Base-by-base conservation (phyloP, 2,888 invertebrate species). In the Cerceris rybyensis region DNA sequence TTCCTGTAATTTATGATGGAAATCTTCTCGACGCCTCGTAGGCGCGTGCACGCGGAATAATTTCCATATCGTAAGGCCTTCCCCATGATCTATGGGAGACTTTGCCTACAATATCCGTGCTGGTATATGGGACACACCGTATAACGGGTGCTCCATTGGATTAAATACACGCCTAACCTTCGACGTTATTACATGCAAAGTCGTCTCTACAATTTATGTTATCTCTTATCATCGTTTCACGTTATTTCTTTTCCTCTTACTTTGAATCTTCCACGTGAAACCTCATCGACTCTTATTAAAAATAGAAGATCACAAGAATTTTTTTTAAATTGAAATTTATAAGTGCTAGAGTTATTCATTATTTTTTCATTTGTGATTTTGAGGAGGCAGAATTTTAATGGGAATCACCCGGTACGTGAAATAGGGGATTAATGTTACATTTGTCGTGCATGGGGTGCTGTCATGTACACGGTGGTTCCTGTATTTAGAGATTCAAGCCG, bases 31-130 rank as follows among this genome's bases (percentile, higher is more conserved):
- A 75, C 85, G 64, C 83, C 84, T 82, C 77, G 68, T 68, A 73
- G 66, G 76, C 79, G 78, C 83, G 82, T 82, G 82, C 86, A 84
- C 85, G 85, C 82, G 77, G 88, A 89, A 90, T 90, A 88, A 91
- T 90, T 90, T 91, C 88, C 90, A 90, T 90, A 90, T 89, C 86
- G 87, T 88, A 87, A 89, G 87, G 86, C 88, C 85, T 81, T 82
- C 85, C 73, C 39, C 61, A 77, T 90, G 89, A 90, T 90, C 89
- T 90, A 90, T 87, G 88, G 86, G 74, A 81, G 83, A 84, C 85
- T 88, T 88, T 75, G 82, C 85, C 82, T 82, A 87, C 86, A 88
- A 90, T 90, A 88, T 88, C 86, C 85, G 74, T 70, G 68, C 77
- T 82, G 83, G 66, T 87, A 82, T 79, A 85, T 80, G 75, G 81